phyloP scores from a whole-genome alignment of 2,113 vertebrate species.

The Chloropsis cyanopogon region DNA sequence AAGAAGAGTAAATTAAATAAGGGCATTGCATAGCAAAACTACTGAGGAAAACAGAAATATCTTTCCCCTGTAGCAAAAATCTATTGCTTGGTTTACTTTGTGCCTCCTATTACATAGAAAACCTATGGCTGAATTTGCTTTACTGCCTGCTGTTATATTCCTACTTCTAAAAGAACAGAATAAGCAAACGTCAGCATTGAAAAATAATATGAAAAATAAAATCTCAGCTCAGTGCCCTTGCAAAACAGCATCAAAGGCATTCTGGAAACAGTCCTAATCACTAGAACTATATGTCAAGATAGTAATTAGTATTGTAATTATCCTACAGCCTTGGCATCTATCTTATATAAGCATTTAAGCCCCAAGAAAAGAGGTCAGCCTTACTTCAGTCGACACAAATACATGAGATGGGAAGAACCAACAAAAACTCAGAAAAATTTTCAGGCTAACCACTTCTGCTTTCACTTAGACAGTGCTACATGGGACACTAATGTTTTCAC shows the following conservation, averaged over 20 bases:
- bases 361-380: conserved; percentile 3
- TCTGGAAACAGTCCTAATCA: background rate
- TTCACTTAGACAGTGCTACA: background rate
- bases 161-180: background rate
- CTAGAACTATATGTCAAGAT: conserved; percentile 19
- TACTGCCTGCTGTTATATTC: background rate
- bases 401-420: background rate
- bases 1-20: conserved; percentile 22
- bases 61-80: conserved; percentile 11
- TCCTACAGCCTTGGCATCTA: background rate
- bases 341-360: conserved; percentile 5
- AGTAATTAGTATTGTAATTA: conserved; percentile 44
- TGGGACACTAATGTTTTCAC: background rate
- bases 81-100: background rate
- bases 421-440: background rate
- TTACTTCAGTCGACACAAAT: background rate
- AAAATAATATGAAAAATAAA: background rate
- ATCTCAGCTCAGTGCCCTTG: background rate
- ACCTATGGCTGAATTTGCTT: background rate
- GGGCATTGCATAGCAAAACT: background rate
- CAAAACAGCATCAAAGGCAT: conserved; percentile 10
- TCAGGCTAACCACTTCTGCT: background rate
- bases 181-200: background rate
- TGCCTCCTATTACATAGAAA: background rate
- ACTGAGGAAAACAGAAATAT: conserved; percentile 4